Base-by-base conservation (phyloP, 2,113 vertebrate genomes). In the Arvicanthis niloticus region DNA sequence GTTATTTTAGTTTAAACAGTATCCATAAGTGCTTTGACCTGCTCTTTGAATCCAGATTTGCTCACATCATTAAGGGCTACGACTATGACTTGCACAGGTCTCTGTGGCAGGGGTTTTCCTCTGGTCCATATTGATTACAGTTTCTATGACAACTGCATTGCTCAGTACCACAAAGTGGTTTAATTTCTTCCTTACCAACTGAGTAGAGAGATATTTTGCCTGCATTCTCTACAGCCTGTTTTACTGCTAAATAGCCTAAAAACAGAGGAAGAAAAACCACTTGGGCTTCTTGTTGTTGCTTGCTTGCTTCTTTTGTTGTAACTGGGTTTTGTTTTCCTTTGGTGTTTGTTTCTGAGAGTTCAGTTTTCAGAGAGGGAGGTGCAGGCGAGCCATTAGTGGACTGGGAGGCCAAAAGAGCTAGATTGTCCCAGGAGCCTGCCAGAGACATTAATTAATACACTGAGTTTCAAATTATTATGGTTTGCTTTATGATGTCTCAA, bases 181-280 rank as follows among this genome's bases (percentile, higher is more conserved):
- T 94, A 72, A 92, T 40, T 76, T 67, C 76, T 94, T 93, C 84
- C 48, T 88, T 94, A 88, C 58, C 67, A 82, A 65, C 65, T 77
- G 53, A 5, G 15, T 68, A 68, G 9, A 95, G 73, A 87, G 95
- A 76, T 87, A 82, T 73, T 95, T 95, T 73, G 84, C 60, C 29
- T 77, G 31, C n/a, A 37, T 89, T 91, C n/a, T 94, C 86, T 72
- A 15, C 42, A 40, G 15, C 73, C 53, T 53, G 16, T 48, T 96
- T 95, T 90, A 84, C 72, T 95, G 45, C 37, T 96, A 95, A 95
- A 17, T 82, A 34, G n/a, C 72, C 76, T 60, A 95, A 92, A 65
- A 76, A 91, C 40, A 86, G 51, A 88, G 15, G 11, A 77, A 19
- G 13, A 68, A 21, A 45, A 4, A 24, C 51, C 67, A 77, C 72